Evolutionary conservation across 1,140 invertebrate genomes (phyloP), one percentile per base, ranked within the genome.

Genomic region (Coenobita brevimanus): DNA sequence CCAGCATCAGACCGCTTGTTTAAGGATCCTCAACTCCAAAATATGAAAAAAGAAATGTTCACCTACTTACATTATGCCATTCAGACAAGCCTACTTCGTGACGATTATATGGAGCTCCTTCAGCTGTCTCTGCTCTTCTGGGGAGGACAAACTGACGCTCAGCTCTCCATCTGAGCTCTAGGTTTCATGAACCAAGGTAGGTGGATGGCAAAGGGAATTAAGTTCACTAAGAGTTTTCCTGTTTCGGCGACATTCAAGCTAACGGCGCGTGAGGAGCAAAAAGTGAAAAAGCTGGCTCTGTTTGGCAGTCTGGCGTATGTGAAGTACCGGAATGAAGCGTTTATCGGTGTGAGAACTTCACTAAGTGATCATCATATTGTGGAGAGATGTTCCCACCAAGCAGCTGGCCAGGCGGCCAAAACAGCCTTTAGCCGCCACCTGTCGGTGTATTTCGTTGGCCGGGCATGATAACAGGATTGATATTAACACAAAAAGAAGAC

Each of bases 201-300:
- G 62, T 64, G 62, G 62, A 64, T 64, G 62, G 62, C 62, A 21
- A 64, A 64, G 21, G 62, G 62, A 21, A 64, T 64, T 21, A 24
- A 64, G n/a, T n/a, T 30, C 4, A 6, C 33, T 3, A 64, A 21
- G 33, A 64, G n/a, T 30, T 64, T 24, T 21, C 62, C 33, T 3
- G n/a, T 64, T 21, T 3, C 6, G 3, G n/a, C n/a, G n/a, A n/a
- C 6, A 64, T 64, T 64, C 62, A n/a, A n/a, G n/a, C n/a, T n/a
- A n/a, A n/a, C n/a, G n/a, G n/a, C n/a, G n/a, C n/a, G n/a, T n/a
- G n/a, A n/a, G n/a, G n/a, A n/a, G n/a, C n/a, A n/a, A n/a, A n/a
- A n/a, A n/a, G n/a, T n/a, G n/a, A n/a, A n/a, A n/a, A n/a, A n/a
- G n/a, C n/a, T n/a, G n/a, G n/a, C n/a, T n/a, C n/a, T n/a, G n/a